phyloP scores from a whole-genome alignment of 2,797 vertebrate species.

The Rhabdomys pumilio region DNA sequence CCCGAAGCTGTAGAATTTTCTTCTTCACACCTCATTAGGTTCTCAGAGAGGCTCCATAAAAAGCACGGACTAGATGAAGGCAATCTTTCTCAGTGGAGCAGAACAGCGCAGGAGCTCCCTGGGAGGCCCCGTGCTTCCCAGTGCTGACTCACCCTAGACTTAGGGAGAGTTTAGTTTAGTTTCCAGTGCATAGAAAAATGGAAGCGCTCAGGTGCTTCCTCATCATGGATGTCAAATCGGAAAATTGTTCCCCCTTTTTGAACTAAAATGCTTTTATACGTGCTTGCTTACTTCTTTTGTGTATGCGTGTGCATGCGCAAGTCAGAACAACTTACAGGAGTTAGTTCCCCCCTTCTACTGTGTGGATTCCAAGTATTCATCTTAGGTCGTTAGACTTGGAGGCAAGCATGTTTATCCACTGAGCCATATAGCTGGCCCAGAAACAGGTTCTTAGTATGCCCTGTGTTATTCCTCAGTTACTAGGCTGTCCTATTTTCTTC shows the following conservation, averaged over 20 bases:
- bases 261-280: neutral
- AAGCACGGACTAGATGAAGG: neutral
- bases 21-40: neutral
- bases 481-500: slow-evolving; percentile 1
- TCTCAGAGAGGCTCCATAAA: neutral
- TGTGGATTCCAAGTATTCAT: neutral
- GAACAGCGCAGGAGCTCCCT: neutral
- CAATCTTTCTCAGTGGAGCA: neutral
- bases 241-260: neutral
- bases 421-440: neutral
- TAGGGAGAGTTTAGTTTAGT: neutral
- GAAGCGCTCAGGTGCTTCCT: neutral
- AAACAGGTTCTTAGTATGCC: slow-evolving; percentile 30
- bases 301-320: neutral
- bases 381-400: neutral
- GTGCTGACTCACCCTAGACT: too few species aligned
- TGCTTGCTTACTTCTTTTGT: neutral
- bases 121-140: neutral
- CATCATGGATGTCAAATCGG: neutral
- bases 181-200: neutral
- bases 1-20: neutral
- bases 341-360: neutral
- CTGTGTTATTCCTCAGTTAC: slow-evolving; percentile 13
- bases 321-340: too few species aligned
- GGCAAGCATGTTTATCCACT: neutral